Base-by-base conservation (phyloP, 2,113 vertebrate genomes). In the Festucalex cinctus region DNA sequence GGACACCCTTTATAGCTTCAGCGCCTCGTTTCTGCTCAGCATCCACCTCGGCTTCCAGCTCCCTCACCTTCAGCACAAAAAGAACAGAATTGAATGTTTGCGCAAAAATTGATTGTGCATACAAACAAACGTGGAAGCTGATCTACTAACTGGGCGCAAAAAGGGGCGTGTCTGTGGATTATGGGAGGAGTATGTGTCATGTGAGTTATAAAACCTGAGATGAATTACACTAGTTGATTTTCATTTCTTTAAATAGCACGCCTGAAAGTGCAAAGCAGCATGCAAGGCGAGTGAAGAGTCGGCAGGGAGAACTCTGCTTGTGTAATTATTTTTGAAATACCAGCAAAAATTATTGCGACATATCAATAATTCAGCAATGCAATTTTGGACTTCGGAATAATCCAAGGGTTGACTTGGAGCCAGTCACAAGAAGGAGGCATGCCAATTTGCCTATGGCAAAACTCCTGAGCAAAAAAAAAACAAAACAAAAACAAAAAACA, bases 1-100 rank as follows among this genome's bases (percentile, higher is more conserved):
- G 85, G 37, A 91, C 68, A 0, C 88, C 84, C 85, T 91, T 90
- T 49, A 92, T 69, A 51, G 90, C 68, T 46, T 90, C 89, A 66
- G 86, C 86, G 32, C 86, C 74, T 43, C 79, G 70, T 78, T 75
- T 88, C 71, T 91, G 90, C 77, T 91, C 88, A 19, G 73, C 74
- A 13, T 90, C 88, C 9, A 92, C 70, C 66, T 91, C 90, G 3
- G 58, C 10, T 68, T 91, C 87, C 54, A 91, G 77, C 60, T 91
- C 90, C 26, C 85, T 84, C 32, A 89, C 82, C 91, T 92, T 80
- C 0, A 41, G 7, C 58, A 63, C 19, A 69, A 69, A 2, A 65
- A 60, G 14, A 19, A 24, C 12, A 77, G n/a, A 70, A 72, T 49
- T n/a, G n/a, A n/a, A n/a, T n/a, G n/a, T n/a, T n/a, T n/a, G n/a